Evolutionary conservation across 30 jellyfish, hydroid and myxozoan species (phyloP).

Genomic region (Cassiopea xamachana): DNA sequence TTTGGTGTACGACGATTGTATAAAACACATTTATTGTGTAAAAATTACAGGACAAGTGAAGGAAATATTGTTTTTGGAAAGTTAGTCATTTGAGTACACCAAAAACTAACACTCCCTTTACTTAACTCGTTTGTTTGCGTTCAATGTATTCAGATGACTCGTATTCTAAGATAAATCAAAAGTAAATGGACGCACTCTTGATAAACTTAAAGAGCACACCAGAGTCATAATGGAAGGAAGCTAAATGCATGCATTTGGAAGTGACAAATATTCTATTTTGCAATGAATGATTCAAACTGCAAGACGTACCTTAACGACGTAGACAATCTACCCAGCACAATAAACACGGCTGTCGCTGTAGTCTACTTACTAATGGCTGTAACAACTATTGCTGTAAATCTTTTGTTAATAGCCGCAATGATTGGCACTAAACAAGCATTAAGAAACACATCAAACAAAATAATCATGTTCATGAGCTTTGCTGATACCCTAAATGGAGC

Average conservation of each 20-base stretch:
- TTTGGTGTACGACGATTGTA: no score
- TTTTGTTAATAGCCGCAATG: neutral
- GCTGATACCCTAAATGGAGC: neutral
- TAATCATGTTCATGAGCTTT: conserved; percentile 8
- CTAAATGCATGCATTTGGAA: neutral
- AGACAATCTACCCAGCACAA: neutral
- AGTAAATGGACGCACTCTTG: no score
- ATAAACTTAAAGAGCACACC: no score
- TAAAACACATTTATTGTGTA: no score
- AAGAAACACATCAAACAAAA: neutral
- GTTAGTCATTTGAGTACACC: no score
- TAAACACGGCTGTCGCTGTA: neutral
- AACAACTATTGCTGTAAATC: neutral
- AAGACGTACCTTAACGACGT: neutral
- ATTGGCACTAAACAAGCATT: conserved; percentile 20
- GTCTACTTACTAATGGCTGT: neutral
- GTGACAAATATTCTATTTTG: neutral
- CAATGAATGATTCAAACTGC: neutral
- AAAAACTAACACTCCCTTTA: no score
- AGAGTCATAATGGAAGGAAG: no score
- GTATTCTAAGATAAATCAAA: no score
- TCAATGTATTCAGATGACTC: no score
- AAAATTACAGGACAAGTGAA: no score
- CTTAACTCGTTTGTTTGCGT: no score
- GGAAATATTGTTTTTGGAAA: no score